phyloP scores from a whole-genome alignment of 2,797 vertebrate species.

The Sebastes glaucus region DNA sequence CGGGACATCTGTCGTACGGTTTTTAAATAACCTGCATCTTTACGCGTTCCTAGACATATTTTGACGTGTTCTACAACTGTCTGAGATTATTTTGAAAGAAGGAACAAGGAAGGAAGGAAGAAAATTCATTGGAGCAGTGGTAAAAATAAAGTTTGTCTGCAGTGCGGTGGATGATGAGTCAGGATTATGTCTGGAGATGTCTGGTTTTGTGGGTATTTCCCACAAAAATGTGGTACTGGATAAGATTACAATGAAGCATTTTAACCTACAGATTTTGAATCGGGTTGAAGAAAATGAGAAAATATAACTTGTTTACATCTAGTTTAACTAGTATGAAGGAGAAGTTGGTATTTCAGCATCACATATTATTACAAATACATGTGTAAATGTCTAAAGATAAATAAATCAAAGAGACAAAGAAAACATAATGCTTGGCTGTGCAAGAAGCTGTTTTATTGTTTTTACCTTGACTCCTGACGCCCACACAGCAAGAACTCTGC shows the following conservation, averaged over 20 bases:
- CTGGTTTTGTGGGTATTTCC: constrained; percentile 71
- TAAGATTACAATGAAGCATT: background rate
- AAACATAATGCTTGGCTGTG: background rate
- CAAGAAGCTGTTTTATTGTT: constrained; percentile 19
- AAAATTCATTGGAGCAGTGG: constrained; percentile 27
- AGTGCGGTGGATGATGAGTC: constrained; percentile 60
- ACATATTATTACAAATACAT: background rate
- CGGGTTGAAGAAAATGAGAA: background rate
- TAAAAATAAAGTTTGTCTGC: constrained; percentile 61
- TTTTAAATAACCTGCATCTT: constrained; percentile 29
- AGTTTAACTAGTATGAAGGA: background rate
- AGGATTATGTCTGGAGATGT: constrained; percentile 65
- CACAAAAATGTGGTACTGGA: constrained; percentile 30
- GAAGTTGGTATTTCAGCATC: background rate
- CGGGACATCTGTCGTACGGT: background rate
- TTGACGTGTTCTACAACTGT: constrained; percentile 34
- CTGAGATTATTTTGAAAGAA: constrained; percentile 49
- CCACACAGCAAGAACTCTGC: constrained; percentile 46
- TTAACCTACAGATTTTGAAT: background rate
- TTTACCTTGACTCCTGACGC: constrained; percentile 22
- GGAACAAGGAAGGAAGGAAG: constrained; percentile 66
- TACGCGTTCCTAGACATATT: constrained; percentile 1
- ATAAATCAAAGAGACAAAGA: background rate
- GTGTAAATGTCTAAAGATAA: background rate
- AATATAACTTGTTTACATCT: background rate